Percentiles rank a stretch among this genome's conserved stretches.
These are phyloP conservation scores for Fragum fragum DNA, from an alignment of 2,888 invertebrate genomes.

Conservation along the genomic window DNA sequence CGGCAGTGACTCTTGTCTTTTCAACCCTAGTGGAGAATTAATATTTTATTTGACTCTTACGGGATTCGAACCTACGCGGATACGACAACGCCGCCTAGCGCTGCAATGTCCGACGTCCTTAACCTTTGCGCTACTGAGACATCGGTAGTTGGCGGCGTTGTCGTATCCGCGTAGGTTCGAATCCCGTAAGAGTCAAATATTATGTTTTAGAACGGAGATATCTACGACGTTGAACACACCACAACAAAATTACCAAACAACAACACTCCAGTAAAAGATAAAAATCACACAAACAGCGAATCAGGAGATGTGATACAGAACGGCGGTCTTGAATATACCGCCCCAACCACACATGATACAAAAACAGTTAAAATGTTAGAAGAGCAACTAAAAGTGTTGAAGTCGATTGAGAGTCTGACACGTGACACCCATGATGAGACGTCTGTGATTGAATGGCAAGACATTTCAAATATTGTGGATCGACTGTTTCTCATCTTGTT, in stretches of 20 bases:
- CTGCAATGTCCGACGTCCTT: too few species aligned
- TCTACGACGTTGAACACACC: background rate
- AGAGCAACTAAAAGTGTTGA: background rate
- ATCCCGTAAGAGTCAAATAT: too few species aligned
- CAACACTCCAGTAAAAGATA: background rate
- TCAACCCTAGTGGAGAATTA: too few species aligned
- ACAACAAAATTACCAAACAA: background rate
- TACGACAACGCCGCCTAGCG: too few species aligned
- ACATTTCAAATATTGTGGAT: constrained; percentile 70
- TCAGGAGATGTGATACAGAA: background rate
- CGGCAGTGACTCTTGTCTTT: too few species aligned
- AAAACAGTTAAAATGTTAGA: background rate
- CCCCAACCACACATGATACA: background rate
- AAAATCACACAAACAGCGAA: background rate
- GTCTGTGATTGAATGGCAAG: constrained; percentile 67
- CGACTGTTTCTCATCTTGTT: constrained; percentile 68
- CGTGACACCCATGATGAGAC: constrained; percentile 49
- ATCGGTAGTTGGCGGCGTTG: too few species aligned
- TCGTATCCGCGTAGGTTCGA: too few species aligned
- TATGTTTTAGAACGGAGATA: constrained; percentile 12
- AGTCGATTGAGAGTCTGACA: background rate
- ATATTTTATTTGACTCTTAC: too few species aligned
- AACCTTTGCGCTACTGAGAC: too few species aligned
- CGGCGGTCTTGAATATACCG: background rate
- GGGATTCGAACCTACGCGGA: too few species aligned